Percentiles rank a stretch among this genome's conserved stretches.
These are phyloP conservation scores for Netelia inedita DNA, from an alignment of 2,888 invertebrate genomes.

Conservation along the genomic window DNA sequence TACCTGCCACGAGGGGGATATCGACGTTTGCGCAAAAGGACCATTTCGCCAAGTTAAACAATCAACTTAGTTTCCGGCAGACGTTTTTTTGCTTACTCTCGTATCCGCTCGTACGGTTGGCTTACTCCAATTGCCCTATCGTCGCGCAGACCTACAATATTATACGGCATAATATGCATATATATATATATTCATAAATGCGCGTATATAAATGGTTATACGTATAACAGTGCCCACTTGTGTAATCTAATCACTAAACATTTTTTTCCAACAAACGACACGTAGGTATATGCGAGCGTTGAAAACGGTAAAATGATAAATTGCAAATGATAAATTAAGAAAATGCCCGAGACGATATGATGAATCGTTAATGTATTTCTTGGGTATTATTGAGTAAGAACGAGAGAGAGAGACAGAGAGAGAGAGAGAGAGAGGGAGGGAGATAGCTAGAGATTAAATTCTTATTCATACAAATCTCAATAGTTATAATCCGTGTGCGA, in stretches of 20 bases:
- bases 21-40: constrained; percentile 53
- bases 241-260: constrained; percentile 50
- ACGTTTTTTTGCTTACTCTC: constrained; percentile 31
- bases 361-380: constrained; percentile 60
- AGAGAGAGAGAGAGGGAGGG: constrained; percentile 5
- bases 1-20: constrained; percentile 50
- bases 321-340: constrained; percentile 48
- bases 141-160: not conserved
- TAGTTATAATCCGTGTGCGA: constrained; percentile 63
- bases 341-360: constrained; percentile 34
- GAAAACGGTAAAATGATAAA: constrained; percentile 47
- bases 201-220: not conserved
- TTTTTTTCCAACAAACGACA: not conserved
- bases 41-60: constrained; percentile 53
- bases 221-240: constrained; percentile 1
- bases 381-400: constrained; percentile 38
- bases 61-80: constrained; percentile 57
- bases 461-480: constrained; percentile 62
- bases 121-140: constrained; percentile 28
- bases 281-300: constrained; percentile 27
- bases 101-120: constrained; percentile 21
- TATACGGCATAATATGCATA: not conserved
- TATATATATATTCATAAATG: not conserved
- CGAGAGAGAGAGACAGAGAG: not conserved
- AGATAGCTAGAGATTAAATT: constrained; percentile 36